phyloP scores from a whole-genome alignment of 2,888 invertebrate species.

The Yponomeuta cagnagella region DNA sequence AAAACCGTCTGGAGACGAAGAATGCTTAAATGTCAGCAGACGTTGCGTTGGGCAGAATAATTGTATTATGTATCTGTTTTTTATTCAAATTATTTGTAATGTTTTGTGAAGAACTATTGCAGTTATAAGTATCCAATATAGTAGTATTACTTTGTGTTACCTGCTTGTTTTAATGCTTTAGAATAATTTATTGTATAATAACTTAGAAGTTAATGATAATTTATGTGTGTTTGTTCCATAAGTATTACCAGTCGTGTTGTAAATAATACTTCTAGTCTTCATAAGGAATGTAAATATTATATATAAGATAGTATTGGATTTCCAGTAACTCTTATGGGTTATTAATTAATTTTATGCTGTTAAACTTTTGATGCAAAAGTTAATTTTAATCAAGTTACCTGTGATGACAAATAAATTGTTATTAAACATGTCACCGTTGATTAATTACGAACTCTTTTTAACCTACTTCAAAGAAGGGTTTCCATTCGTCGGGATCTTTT shows the following conservation, averaged over 20 bases:
- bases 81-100: no score
- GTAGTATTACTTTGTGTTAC: background rate
- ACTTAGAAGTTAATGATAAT: background rate
- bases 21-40: no score
- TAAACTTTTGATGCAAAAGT: no score
- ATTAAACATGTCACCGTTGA: no score
- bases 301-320: background rate
- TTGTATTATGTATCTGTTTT: no score
- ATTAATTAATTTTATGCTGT: background rate
- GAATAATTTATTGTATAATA: background rate
- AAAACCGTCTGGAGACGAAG: no score
- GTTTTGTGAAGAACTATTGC: no score
- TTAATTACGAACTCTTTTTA: background rate
- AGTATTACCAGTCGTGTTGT: conserved; percentile 25
- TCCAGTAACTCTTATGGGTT: background rate
- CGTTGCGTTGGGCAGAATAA: no score
- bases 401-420: background rate
- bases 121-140: no score
- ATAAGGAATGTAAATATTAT: background rate
- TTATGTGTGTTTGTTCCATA: background rate
- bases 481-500: background rate
- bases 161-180: background rate
- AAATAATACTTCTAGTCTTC: conserved; percentile 45
- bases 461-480: no score
- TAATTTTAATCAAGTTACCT: conserved; percentile 1